Base-by-base conservation (phyloP, 1,140 invertebrate species). In the Oryctes rhinoceros region DNA sequence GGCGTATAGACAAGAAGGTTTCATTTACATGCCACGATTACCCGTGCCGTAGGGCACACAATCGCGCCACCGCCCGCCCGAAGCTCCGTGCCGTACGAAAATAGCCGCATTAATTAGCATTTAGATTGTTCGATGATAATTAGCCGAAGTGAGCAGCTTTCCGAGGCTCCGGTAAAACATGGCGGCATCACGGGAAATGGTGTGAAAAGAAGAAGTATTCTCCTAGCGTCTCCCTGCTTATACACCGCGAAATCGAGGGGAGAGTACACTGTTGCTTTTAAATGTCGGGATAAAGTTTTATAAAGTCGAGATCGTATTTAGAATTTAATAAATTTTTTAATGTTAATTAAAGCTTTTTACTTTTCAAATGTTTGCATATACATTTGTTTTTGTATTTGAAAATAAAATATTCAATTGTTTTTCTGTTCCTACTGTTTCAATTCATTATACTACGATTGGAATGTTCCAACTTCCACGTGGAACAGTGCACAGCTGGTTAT, bases 111-210 rank as follows among this genome's bases (percentile, higher is more conserved):
- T 89, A 89, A 89, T 89, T 89, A 89, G 88, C 88, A 89, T 89
- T 89, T 89, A 89, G 88, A 89, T 89, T 88, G 87, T 86, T 88
- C 88, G 89, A 89, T 88, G 88, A 88, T 89, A 89, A 89, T 89
- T 89, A 89, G 87, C 85, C 84, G 84, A 82, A 83, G 86, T 80
- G 82, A 80, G 79, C 79, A 59, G 53, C 53, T 59, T 59, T 59
- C 53, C 53, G 53, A 80, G 76, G 83, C 79, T 82, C 86, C 86
- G 85, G 83, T 83, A 81, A 86, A 84, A 85, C 82, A 84, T 85
- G 83, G 83, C 84, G 81, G 81, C 18, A 62, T 71, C 76, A 75
- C 81, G 82, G 83, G 83, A 83, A 85, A 86, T 84, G 83, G 85
- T 86, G 85, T 85, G 85, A 86, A 86, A 86, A 86, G 84, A 86